Percentiles rank a stretch among this genome's conserved stretches.
Evolutionary conservation across 2,113 vertebrate genomes (phyloP).

Genomic region (Felis catus): F.catus_Fca126_mat1.0 CM031413.1:122683001-122683500

Average conservation of each 20-base stretch:
- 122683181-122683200: neutral
- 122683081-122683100: neutral
- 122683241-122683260: neutral
- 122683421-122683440: neutral
- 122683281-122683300: neutral
- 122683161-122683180: neutral
- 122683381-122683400: neutral
- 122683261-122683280: neutral
- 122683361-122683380: neutral
- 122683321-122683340: neutral
- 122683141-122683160: too few relatives aligned
- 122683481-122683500: neutral
- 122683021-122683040: neutral
- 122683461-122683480: neutral
- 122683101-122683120: neutral
- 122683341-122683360: too few relatives aligned
- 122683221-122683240: neutral
- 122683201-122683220: neutral
- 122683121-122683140: neutral
- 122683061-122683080: neutral
- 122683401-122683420: neutral
- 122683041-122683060: neutral
- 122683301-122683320: neutral
- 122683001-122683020: neutral
- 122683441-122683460: neutral